phyloP scores from a whole-genome alignment of 2,797 vertebrate species.

The Urosaurus nigricauda region DNA sequence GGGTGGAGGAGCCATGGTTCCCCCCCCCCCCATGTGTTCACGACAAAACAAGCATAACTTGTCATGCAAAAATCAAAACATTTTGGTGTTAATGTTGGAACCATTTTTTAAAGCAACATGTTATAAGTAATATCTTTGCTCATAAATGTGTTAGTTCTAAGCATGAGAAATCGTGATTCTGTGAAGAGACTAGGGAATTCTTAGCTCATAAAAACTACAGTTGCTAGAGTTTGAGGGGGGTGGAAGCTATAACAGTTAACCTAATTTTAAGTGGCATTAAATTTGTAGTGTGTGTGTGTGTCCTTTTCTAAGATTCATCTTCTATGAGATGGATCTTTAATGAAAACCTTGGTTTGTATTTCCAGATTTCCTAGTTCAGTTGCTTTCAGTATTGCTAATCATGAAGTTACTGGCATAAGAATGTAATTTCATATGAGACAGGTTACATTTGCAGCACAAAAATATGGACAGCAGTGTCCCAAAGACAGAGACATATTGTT shows the following conservation, averaged over 20 bases:
- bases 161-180: background rate
- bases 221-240: background rate
- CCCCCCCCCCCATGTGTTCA: too few relatives aligned
- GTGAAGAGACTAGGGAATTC: background rate
- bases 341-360: conserved; percentile 40
- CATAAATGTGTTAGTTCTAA: too few relatives aligned
- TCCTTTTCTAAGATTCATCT: too few relatives aligned
- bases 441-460: conserved; percentile 62
- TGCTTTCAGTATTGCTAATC: conserved; percentile 35
- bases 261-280: background rate
- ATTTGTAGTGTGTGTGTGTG: background rate
- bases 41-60: too few relatives aligned
- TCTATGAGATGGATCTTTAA: background rate
- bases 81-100: too few relatives aligned
- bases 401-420: background rate
- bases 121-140: too few relatives aligned
- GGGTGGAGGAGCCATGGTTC: too few relatives aligned
- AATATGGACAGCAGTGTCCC: conserved; percentile 58
- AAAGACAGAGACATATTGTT: conserved; percentile 66
- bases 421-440: conserved; percentile 45
- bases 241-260: too few relatives aligned
- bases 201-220: background rate
- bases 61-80: too few relatives aligned
- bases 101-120: too few relatives aligned
- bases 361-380: conserved; percentile 34